Conservation (phyloP, 1,140 invertebrate species). For the Drosophila kohkoa region DNA sequence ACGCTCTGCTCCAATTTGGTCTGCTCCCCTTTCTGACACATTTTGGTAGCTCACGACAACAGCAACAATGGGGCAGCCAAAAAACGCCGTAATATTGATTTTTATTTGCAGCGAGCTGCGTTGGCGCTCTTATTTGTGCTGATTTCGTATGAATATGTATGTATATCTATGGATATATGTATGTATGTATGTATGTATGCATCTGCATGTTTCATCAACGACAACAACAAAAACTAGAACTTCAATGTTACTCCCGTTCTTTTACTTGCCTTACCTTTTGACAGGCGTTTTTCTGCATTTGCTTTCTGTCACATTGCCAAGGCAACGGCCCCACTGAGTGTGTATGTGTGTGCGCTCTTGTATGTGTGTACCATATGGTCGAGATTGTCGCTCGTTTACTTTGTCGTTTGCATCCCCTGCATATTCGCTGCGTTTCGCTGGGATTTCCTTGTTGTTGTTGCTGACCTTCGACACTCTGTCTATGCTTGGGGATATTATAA, state of each 20-base stretch:
- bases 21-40: constrained; percentile 52
- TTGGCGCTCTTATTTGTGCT: constrained; percentile 65
- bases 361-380: constrained; percentile 56
- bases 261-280: constrained; percentile 41
- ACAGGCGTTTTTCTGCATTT: constrained; percentile 49
- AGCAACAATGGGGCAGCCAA: constrained; percentile 35
- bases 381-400: constrained; percentile 38
- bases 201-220: constrained; percentile 53
- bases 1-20: constrained; percentile 60
- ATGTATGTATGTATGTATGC: background rate
- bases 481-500: constrained; percentile 6
- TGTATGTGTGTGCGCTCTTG: constrained; percentile 3
- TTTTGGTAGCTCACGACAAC: constrained; percentile 41
- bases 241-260: constrained; percentile 36
- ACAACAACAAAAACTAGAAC: constrained; percentile 24
- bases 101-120: constrained; percentile 51
- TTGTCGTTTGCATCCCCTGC: constrained; percentile 19
- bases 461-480: constrained; percentile 34
- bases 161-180: background rate
- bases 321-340: constrained; percentile 50
- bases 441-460: constrained; percentile 24
- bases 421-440: constrained; percentile 15
- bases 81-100: constrained; percentile 70
- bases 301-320: constrained; percentile 78
- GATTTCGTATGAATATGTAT: constrained; percentile 22